These are phyloP conservation scores for Anas platyrhynchos DNA, from an alignment of 2,113 vertebrate species.

Conservation along the genomic window DNA sequence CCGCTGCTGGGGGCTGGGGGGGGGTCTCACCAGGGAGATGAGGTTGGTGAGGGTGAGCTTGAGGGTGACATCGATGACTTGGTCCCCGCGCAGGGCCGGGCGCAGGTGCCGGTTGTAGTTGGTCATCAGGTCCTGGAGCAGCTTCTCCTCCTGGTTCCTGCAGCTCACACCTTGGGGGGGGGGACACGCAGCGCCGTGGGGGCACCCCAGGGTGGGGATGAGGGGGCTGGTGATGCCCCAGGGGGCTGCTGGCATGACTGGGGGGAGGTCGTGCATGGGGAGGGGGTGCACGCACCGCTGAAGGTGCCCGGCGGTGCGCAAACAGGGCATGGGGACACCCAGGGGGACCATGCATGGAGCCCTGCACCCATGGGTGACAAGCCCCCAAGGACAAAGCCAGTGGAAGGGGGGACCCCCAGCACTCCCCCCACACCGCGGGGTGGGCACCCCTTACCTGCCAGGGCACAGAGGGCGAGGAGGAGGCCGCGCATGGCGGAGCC, in stretches of 20 bases:
- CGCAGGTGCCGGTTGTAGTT: slow-evolving; percentile 86
- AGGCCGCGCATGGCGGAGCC: not conserved
- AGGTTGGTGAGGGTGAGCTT: slow-evolving; percentile 98
- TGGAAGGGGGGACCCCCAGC: too few relatives aligned
- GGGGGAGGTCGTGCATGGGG: fast-evolving
- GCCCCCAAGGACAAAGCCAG: not conserved
- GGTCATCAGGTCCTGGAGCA: slow-evolving; percentile 88
- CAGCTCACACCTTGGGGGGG: slow-evolving; percentile 52
- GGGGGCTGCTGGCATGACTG: fast-evolving
- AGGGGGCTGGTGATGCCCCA: fast-evolving
- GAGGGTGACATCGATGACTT: slow-evolving; percentile 86
- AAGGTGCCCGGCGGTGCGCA: fast-evolving
- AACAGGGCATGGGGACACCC: not conserved
- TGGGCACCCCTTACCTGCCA: slow-evolving; percentile 47
- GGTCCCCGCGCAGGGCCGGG: slow-evolving; percentile 73
- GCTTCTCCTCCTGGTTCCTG: slow-evolving; percentile 88
- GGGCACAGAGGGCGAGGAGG: not conserved
- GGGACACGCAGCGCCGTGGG: not conserved
- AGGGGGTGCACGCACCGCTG: fast-evolving
- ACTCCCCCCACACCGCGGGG: not conserved
- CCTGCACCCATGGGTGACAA: not conserved
- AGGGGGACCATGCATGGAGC: fast-evolving
- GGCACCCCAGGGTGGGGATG: fast-evolving
- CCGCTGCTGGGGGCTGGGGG: too few relatives aligned
- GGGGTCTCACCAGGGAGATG: slow-evolving; percentile 88